phyloP scores from a whole-genome alignment of 2,113 vertebrate genomes.

The Dicentrarchus labrax region DNA sequence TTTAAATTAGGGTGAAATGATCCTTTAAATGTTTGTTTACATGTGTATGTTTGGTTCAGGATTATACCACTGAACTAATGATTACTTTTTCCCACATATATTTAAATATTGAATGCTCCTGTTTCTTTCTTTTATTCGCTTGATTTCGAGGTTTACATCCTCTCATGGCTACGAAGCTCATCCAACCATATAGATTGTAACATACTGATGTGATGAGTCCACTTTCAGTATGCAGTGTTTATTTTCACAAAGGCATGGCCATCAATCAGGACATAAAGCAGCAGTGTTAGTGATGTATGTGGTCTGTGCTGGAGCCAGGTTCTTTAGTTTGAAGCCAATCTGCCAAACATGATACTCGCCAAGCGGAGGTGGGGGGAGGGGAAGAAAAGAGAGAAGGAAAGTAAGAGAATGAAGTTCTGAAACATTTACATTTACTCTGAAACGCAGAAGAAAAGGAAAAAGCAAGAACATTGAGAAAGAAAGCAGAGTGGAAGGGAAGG shows the following conservation, averaged over 20 bases:
- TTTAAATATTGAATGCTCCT: not conserved
- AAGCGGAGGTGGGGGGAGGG: conserved; percentile 29
- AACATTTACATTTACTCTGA: conserved; percentile 52
- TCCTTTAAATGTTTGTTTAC: no score
- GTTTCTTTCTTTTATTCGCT: not conserved
- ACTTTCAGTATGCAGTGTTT: not conserved
- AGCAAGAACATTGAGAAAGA: not conserved
- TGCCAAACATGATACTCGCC: conserved; percentile 64
- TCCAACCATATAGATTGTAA: not conserved
- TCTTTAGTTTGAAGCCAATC: conserved; percentile 34
- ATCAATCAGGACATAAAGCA: conserved; percentile 35
- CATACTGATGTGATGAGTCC: not conserved
- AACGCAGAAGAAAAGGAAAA: conserved; percentile 18
- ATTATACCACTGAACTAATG: no score
- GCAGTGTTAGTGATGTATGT: conserved; percentile 47
- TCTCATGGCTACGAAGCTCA: not conserved
- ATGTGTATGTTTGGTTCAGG: no score
- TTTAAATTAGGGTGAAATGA: no score
- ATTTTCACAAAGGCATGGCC: conserved; percentile 23
- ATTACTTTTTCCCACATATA: no score
- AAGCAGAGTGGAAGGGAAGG: not conserved
- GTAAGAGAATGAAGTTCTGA: not conserved
- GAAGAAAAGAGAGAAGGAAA: not conserved
- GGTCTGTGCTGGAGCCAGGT: conserved; percentile 43
- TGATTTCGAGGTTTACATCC: not conserved